These are phyloP conservation scores for Glomeris marginata DNA, from an alignment of 2,888 invertebrate species.

Conservation along the genomic window DNA sequence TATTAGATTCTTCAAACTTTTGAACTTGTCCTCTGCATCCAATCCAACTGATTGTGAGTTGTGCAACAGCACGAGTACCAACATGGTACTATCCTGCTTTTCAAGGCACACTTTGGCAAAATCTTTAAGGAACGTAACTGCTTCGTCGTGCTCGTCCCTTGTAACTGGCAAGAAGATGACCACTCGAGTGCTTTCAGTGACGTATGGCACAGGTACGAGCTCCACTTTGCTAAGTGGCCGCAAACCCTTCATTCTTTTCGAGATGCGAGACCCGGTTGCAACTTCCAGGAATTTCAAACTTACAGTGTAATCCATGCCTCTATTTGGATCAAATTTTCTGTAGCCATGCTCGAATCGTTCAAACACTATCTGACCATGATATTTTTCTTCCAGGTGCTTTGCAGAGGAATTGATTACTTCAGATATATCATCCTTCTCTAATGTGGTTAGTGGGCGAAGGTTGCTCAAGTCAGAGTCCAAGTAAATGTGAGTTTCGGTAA, in stretches of 20 bases:
- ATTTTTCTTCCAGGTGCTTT: constrained; percentile 35
- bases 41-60: constrained; percentile 10
- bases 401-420: constrained; percentile 39
- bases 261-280: background rate
- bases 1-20: constrained; percentile 46
- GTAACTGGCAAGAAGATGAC: constrained; percentile 57
- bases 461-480: constrained; percentile 64
- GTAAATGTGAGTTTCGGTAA: constrained; percentile 69
- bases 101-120: constrained; percentile 58
- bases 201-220: constrained; percentile 82
- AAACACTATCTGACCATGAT: constrained; percentile 39
- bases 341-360: constrained; percentile 50
- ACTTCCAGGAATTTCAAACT: constrained; percentile 47
- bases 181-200: constrained; percentile 78
- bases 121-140: constrained; percentile 49
- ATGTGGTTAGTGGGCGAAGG: constrained; percentile 44
- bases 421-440: constrained; percentile 51
- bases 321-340: constrained; percentile 58
- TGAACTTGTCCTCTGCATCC: constrained; percentile 38
- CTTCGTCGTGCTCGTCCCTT: constrained; percentile 32
- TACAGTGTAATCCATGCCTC: constrained; percentile 71
- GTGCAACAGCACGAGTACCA: constrained; percentile 52
- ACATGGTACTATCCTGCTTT: constrained; percentile 59
- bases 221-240: constrained; percentile 77
- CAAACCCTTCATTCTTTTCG: constrained; percentile 50